Evolutionary conservation across 2,888 invertebrate species (phyloP).

Genomic region (Hemicrepidius hirtus): DNA sequence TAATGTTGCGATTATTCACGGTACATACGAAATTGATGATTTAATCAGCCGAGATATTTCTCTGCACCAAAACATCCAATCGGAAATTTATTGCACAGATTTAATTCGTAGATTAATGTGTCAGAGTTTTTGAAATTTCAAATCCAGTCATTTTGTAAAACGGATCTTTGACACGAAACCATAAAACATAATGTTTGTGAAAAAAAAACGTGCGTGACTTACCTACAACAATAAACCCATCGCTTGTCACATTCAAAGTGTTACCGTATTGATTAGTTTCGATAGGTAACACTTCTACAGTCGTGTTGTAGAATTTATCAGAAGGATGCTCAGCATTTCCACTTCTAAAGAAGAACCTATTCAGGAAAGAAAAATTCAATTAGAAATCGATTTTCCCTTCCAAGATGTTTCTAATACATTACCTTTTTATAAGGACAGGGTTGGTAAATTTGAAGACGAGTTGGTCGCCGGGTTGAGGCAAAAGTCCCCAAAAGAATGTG

Average conservation of each 20-base stretch:
- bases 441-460: slow-evolving; percentile 86
- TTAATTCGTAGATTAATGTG: too few relatives aligned
- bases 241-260: slow-evolving; percentile 77
- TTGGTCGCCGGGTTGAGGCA: slow-evolving; percentile 88
- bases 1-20: too few relatives aligned
- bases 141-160: neutral
- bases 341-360: slow-evolving; percentile 87
- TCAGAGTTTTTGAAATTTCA: too few relatives aligned
- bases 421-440: slow-evolving; percentile 83
- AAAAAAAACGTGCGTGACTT: slow-evolving; percentile 60
- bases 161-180: neutral
- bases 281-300: slow-evolving; percentile 85
- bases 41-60: too few relatives aligned
- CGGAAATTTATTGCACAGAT: too few relatives aligned
- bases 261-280: slow-evolving; percentile 71
- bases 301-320: slow-evolving; percentile 91
- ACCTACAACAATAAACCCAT: slow-evolving; percentile 83
- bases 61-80: too few relatives aligned
- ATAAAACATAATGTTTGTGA: neutral
- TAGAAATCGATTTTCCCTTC: neutral
- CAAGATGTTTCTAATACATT: slow-evolving; percentile 57
- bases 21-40: too few relatives aligned
- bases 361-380: slow-evolving; percentile 1
- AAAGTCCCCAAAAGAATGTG: slow-evolving; percentile 93
- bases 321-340: slow-evolving; percentile 93